A percentile compares a stretch with the other conserved stretches of the same genome.
These are phyloP conservation scores for Lochmaea crataegi DNA, from an alignment of 2,888 invertebrate species.

Conservation along the genomic window DNA sequence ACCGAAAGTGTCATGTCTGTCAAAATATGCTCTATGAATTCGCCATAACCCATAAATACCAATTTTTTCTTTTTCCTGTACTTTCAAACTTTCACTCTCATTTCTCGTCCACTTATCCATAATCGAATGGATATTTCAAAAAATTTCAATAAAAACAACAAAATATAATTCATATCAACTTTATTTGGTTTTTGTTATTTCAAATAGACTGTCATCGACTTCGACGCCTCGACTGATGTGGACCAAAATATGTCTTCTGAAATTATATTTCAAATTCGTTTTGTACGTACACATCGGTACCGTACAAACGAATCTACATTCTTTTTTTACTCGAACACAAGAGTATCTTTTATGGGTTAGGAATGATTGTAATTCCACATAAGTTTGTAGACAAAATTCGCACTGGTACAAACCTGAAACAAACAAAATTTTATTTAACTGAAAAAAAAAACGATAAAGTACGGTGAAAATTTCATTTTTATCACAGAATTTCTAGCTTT, in stretches of 20 bases:
- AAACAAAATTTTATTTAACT: neutral
- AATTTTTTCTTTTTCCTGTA: too few relatives aligned
- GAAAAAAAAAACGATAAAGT: neutral
- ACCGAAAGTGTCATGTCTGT: too few relatives aligned
- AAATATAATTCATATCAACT: neutral
- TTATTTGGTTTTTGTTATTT: constrained; percentile 4
- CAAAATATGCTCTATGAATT: too few relatives aligned
- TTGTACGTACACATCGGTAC: constrained; percentile 17
- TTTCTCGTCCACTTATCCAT: too few relatives aligned
- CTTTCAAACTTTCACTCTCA: too few relatives aligned
- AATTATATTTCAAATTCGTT: constrained; percentile 37
- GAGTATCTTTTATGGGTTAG: constrained; percentile 25
- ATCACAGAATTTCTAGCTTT: too few relatives aligned
- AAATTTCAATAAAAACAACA: too few relatives aligned
- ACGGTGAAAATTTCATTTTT: too few relatives aligned
- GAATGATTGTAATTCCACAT: constrained; percentile 15
- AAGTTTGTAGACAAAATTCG: constrained; percentile 1
- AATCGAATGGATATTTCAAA: too few relatives aligned
- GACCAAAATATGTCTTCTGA: constrained; percentile 24
- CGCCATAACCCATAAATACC: too few relatives aligned
- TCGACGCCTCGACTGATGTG: constrained; percentile 14
- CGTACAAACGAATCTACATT: constrained; percentile 24
- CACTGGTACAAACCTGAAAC: constrained; percentile 7
- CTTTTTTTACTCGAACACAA: constrained; percentile 4
- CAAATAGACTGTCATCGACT: constrained; percentile 6